phyloP scores from a whole-genome alignment of 2,888 invertebrate species.

The Desoria tigrina region DNA sequence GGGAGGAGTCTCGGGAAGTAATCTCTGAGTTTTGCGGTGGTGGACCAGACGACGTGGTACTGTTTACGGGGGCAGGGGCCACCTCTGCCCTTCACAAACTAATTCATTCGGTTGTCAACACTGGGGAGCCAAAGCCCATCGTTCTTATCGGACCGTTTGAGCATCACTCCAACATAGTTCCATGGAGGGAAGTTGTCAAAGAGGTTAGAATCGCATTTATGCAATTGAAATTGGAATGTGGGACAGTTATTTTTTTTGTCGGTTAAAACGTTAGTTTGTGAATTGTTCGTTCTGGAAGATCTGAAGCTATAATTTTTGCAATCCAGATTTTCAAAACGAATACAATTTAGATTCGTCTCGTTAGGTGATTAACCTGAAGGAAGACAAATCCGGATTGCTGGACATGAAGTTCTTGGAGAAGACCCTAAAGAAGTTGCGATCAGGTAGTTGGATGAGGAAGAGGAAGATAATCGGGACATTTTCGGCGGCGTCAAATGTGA shows the following conservation, averaged over 20 bases:
- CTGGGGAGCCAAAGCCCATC: conserved; percentile 55
- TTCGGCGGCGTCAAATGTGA: conserved; percentile 82
- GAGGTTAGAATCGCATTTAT: conserved; percentile 57
- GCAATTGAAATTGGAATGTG: no score
- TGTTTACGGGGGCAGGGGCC: conserved; percentile 71
- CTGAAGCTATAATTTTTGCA: no score
- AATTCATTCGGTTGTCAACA: conserved; percentile 59
- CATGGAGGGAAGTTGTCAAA: conserved; percentile 80
- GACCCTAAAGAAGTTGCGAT: conserved; percentile 17
- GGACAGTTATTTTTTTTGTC: neutral
- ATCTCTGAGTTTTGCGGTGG: conserved; percentile 77
- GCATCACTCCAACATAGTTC: conserved; percentile 73
- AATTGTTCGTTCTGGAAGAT: no score
- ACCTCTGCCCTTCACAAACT: conserved; percentile 76
- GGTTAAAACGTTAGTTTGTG: no score
- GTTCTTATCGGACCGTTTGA: conserved; percentile 78
- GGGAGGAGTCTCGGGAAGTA: conserved; percentile 77
- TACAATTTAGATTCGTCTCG: conserved; percentile 39
- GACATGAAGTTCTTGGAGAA: conserved; percentile 33
- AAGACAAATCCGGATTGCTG: conserved; percentile 27
- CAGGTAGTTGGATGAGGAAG: conserved; percentile 56
- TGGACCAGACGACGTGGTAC: conserved; percentile 73
- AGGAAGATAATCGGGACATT: conserved; percentile 79
- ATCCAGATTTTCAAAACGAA: neutral
- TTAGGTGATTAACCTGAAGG: no score